phyloP scores from a whole-genome alignment of 2,888 invertebrate genomes.

The Parapristionchus giblindavisi region DNA sequence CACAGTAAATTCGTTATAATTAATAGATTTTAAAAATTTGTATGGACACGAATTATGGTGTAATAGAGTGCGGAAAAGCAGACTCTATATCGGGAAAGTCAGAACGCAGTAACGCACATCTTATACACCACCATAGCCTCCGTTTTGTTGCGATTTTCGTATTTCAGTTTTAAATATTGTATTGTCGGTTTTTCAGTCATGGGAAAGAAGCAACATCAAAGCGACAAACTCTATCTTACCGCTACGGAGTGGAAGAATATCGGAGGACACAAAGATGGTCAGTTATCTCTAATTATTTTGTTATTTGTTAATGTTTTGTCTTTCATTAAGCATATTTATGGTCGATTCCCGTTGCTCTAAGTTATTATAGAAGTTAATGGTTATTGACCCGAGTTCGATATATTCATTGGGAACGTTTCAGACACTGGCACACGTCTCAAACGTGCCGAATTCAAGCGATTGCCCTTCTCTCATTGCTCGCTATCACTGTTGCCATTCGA shows the following conservation, averaged over 20 bases:
- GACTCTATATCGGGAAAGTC: too few species aligned
- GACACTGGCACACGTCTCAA: slow-evolving; percentile 63
- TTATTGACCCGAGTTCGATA: slow-evolving; percentile 1
- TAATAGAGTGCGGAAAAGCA: too few species aligned
- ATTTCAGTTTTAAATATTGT: too few species aligned
- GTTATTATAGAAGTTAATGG: slow-evolving; percentile 61
- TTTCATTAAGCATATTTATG: not conserved
- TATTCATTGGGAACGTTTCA: slow-evolving; percentile 40
- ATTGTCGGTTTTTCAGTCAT: slow-evolving; percentile 52
- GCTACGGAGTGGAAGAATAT: slow-evolving; percentile 68
- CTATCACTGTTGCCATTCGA: slow-evolving; percentile 90
- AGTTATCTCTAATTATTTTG: slow-evolving; percentile 9
- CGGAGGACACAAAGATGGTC: slow-evolving; percentile 69
- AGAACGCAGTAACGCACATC: too few species aligned
- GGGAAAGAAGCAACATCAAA: slow-evolving; percentile 70
- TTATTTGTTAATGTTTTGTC: not conserved
- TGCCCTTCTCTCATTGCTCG: slow-evolving; percentile 80
- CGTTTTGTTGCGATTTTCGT: too few species aligned
- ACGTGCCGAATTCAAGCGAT: slow-evolving; percentile 81
- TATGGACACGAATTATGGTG: not conserved
- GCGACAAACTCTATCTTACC: slow-evolving; percentile 68
- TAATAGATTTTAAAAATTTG: not conserved
- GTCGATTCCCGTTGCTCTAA: not conserved
- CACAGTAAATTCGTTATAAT: too few species aligned
- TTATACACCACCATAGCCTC: too few species aligned